Conservation (phyloP, 1,140 invertebrate species). For the Tetranychus cinnabarinus region DNA sequence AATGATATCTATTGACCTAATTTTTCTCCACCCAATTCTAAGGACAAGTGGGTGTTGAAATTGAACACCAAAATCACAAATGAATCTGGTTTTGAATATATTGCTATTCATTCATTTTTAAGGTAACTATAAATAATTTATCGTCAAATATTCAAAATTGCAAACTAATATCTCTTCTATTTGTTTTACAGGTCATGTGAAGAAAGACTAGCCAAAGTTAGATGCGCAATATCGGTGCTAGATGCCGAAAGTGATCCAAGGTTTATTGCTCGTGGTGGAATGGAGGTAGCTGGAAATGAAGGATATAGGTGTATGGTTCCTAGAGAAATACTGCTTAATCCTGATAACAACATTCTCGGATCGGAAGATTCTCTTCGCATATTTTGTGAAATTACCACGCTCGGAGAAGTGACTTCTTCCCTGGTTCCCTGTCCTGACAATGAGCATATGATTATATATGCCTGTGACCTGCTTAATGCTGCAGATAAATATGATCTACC, state of each 20-base stretch:
- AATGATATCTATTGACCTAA: background rate
- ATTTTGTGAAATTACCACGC: background rate
- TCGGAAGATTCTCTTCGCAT: background rate
- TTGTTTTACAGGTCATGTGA: background rate
- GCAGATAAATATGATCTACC: conserved; percentile 10
- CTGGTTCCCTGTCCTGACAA: background rate
- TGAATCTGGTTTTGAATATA: background rate
- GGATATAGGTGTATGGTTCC: background rate
- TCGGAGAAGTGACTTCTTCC: background rate
- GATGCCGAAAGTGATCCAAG: background rate
- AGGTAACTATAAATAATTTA: no score
- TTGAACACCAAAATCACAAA: background rate
- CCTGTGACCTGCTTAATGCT: conserved; percentile 7
- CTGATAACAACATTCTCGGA: background rate
- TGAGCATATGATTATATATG: background rate
- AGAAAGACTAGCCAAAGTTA: background rate
- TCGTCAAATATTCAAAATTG: no score
- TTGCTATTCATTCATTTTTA: background rate
- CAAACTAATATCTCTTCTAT: background rate
- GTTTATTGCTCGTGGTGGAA: background rate
- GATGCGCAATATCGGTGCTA: background rate
- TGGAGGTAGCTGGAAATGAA: background rate
- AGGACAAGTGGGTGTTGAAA: conserved; percentile 2
- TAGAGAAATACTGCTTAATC: background rate
- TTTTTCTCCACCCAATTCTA: background rate